A percentile compares a stretch with the other conserved stretches of the same genome.
These are phyloP conservation scores for Morone chrysops DNA, from an alignment of 2,113 vertebrate species.

Conservation along the genomic window DNA sequence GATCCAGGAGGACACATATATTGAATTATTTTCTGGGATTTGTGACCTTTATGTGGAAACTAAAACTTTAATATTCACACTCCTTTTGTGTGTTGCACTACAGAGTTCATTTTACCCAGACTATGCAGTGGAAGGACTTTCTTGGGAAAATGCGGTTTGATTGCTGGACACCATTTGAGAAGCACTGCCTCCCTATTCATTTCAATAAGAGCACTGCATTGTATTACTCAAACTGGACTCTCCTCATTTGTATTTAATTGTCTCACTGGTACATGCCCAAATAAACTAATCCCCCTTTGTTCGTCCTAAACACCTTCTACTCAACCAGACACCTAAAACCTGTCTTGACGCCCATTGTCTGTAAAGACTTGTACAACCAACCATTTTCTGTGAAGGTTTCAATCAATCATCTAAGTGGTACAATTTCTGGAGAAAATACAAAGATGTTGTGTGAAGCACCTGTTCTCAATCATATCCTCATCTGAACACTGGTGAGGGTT, in stretches of 20 bases:
- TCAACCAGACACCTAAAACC: neutral
- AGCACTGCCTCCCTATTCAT: neutral
- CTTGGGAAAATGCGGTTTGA: neutral
- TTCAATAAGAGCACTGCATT: neutral
- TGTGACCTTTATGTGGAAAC: neutral
- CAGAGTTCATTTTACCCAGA: no score
- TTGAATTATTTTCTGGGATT: neutral
- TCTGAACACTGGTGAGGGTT: neutral
- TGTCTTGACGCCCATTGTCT: neutral
- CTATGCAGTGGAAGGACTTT: no score
- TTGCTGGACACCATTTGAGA: neutral
- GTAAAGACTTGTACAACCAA: neutral
- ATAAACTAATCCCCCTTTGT: neutral
- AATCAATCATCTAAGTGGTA: conserved; percentile 9
- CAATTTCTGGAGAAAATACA: neutral
- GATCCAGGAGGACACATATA: no score
- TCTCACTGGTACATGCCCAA: neutral
- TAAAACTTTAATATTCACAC: neutral
- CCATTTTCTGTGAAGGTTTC: neutral
- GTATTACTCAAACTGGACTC: neutral
- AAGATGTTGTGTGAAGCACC: neutral
- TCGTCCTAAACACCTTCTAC: neutral
- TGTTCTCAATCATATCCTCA: neutral
- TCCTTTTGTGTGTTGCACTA: neutral
- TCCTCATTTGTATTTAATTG: neutral